Base-by-base conservation (phyloP, 2,888 invertebrate genomes). In the Drosophila emarginata region DNA sequence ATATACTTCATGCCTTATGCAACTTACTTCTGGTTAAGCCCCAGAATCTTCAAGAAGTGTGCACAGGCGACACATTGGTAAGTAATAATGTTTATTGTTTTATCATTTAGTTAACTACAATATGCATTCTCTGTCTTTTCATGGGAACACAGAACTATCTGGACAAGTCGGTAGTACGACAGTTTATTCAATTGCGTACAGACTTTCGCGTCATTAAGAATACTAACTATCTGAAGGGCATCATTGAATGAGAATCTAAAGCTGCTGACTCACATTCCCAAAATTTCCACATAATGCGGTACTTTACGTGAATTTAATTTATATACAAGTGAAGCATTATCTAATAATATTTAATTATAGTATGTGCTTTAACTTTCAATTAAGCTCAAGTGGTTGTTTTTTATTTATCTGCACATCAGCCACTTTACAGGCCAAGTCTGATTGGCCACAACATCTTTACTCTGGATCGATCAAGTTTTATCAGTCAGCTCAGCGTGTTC, bases 11-110 rank as follows among this genome's bases (percentile, higher is more conserved):
- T 92, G 97, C 98, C 2, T 94, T 99, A 57, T 99, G 98, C 91
- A 99, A 99, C 93, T 93, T 99, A 67, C 93, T 99, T 76, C 94
- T 98, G 52, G 98, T 98, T 0, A 97, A 98, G 88, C 98, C 99
- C 0, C 98, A 98, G 92, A 99, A 99, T 93, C 93, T 99, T 82
- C 96, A 96, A 89, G 97, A 98, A 93, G 98, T 99, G 74, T 97
- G 98, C 92, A 96, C 96, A 57, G 98, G 98, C 28, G 98, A 98
- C 91, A 97, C 97, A 61, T 93, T 98, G 94, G 98, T 98, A 92
- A 93, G 94, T 75, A 93, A 59, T 5, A 14, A 12, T 15, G 9
- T 4, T 12, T 4, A 18, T 56, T 4, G 21, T 5, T 26, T 23
- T 5, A 11, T 9, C 14, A 21, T 4, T 14, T 18, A 14, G 15